Evolutionary conservation across 2,888 invertebrate species (phyloP), one percentile per base, ranked within the genome.

Genomic region (Watsonalla binaria): DNA sequence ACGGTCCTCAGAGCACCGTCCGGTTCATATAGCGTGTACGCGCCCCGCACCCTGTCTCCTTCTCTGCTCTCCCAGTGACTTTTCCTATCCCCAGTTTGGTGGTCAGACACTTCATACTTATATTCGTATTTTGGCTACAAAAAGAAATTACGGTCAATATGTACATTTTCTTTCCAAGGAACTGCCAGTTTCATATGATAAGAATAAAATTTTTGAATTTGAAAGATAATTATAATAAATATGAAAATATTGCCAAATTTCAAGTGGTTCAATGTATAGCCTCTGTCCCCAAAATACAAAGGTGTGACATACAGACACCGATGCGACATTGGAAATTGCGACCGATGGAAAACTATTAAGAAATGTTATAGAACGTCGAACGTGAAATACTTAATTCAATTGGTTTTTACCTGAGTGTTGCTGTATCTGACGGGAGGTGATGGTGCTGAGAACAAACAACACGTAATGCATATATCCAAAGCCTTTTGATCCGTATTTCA

Each of bases 41-140:
- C 80, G 0, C 92, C 92, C 6, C 91, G 82, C 9, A 92, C 92
- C 39, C 81, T 76, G 63, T 92, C 92, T 0, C 92, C 92, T 34
- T 92, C 90, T 33, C 92, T 74, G 53, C 79, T 82, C 76, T 92
- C 92, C 85, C 85, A 89, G 70, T 91, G 91, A 58, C 82, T 84
- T 70, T 91, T 91, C 60, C 86, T 76, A 61, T 92, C 92, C 2
- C 92, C 92, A 8, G 92, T 92, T 64, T 90, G 86, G 47, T 85
- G 86, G 61, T 92, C 92, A 11, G 87, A 82, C 9, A 92, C 92
- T 63, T 92, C 92, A 57, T 92, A 92, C 60, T 87, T 91, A 66
- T 87, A 92, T 61, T 89, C 89, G 68, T 92, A 92, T 66, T 90
- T 90, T n/a, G 90, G 73, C 78, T 90, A 72, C 5, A 57, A 62